These are phyloP conservation scores for Chirona hameri DNA, from an alignment of 2,888 invertebrate genomes.

Conservation along the genomic window DNA sequence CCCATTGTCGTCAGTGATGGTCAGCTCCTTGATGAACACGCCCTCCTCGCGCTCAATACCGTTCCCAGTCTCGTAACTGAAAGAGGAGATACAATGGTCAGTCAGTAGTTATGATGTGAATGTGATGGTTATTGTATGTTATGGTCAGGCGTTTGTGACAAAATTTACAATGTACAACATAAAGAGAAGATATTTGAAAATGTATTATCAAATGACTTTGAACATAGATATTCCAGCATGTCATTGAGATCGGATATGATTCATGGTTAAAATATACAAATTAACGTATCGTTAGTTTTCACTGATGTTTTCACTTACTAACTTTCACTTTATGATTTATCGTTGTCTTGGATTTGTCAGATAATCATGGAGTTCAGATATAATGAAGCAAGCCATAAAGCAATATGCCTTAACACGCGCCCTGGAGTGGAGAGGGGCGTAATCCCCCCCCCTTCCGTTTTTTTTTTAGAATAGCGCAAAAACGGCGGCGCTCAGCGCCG, in stretches of 20 bases:
- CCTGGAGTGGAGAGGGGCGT: too few relatives aligned
- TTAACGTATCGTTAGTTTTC: too few relatives aligned
- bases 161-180: neutral
- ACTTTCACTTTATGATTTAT: too few relatives aligned
- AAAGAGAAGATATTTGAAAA: neutral
- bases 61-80: neutral
- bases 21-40: constrained; percentile 27
- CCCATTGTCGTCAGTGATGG: neutral
- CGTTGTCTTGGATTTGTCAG: too few relatives aligned
- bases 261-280: too few relatives aligned
- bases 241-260: neutral
- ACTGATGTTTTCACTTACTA: too few relatives aligned
- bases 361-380: too few relatives aligned
- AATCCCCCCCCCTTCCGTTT: too few relatives aligned
- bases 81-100: neutral
- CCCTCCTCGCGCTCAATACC: constrained; percentile 8
- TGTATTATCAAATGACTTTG: neutral
- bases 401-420: too few relatives aligned
- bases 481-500: too few relatives aligned
- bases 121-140: neutral
- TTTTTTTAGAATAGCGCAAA: too few relatives aligned
- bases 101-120: neutral
- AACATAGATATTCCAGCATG: neutral
- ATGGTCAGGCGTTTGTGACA: neutral
- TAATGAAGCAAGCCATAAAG: too few relatives aligned